These are phyloP conservation scores for Cyclophora albipunctata DNA, from an alignment of 2,888 invertebrate genomes.

Conservation along the genomic window DNA sequence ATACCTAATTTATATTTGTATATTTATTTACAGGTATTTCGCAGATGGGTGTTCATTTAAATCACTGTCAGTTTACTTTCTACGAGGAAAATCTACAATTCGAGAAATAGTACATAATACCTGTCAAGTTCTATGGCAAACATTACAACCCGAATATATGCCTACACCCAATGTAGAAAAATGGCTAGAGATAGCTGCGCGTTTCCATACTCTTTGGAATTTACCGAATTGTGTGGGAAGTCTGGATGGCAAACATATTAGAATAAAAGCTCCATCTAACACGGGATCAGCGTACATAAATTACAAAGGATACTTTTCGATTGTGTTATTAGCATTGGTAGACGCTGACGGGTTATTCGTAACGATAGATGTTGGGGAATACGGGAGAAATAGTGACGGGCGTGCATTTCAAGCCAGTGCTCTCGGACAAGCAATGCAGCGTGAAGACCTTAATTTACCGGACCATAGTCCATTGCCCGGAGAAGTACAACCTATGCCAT, in stretches of 20 bases:
- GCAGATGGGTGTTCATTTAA: no score
- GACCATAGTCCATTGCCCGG: slow-evolving; percentile 8
- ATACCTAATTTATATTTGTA: no score
- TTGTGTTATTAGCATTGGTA: slow-evolving; percentile 15
- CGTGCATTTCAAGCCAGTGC: slow-evolving; percentile 8
- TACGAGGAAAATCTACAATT: background rate
- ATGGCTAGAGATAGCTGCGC: slow-evolving; percentile 9
- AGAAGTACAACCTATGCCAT: slow-evolving; percentile 12
- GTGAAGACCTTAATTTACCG: slow-evolving; percentile 5
- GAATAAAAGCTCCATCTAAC: slow-evolving; percentile 9
- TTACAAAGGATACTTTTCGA: slow-evolving; percentile 14
- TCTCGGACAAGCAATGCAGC: slow-evolving; percentile 4
- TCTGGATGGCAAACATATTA: slow-evolving; percentile 11
- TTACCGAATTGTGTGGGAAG: slow-evolving; percentile 8
- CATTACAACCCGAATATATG: background rate
- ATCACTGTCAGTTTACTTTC: background rate
- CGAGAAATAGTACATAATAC: background rate
- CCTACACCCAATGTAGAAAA: slow-evolving; percentile 3
- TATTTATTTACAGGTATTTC: no score
- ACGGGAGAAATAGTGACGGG: slow-evolving; percentile 12
- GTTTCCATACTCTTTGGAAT: slow-evolving; percentile 6
- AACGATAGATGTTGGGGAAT: slow-evolving; percentile 9
- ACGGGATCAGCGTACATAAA: slow-evolving; percentile 16
- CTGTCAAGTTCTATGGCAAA: background rate
- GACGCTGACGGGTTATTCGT: slow-evolving; percentile 10